These are phyloP conservation scores for Eulemur mongoz DNA, from an alignment of 2,797 vertebrate species.

Conservation along the genomic window DNA sequence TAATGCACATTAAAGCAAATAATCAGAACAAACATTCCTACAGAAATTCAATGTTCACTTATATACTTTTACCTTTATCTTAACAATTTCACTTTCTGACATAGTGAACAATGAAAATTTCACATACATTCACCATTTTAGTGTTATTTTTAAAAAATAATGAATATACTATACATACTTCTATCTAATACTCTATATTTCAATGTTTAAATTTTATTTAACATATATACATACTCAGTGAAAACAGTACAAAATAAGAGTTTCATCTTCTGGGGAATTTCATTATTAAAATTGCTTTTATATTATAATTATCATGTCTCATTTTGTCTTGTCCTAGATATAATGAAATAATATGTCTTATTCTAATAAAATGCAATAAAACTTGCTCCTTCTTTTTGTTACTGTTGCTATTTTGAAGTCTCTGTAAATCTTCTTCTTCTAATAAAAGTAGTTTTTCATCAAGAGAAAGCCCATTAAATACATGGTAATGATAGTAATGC, in stretches of 20 bases:
- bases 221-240: not conserved
- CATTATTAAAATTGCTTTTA: not conserved
- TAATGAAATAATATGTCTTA: not conserved
- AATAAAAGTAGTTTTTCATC: not conserved
- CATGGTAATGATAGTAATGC: not conserved
- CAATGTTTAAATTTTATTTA: not conserved
- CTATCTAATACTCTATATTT: not conserved
- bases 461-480: not conserved
- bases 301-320: not conserved
- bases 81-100: not conserved
- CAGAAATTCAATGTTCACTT: not conserved
- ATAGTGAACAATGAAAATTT: constrained; percentile 1
- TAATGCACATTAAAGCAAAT: not conserved
- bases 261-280: not conserved
- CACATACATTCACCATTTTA: not conserved
- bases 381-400: not conserved
- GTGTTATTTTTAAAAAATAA: not conserved
- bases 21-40: not conserved
- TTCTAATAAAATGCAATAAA: not conserved
- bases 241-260: not conserved
- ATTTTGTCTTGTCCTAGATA: not conserved
- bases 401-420: not conserved
- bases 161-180: not conserved
- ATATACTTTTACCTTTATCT: not conserved
- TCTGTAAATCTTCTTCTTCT: not conserved